Base-by-base conservation (phyloP, 2,797 vertebrate genomes). In the Caiman crocodilus region DNA sequence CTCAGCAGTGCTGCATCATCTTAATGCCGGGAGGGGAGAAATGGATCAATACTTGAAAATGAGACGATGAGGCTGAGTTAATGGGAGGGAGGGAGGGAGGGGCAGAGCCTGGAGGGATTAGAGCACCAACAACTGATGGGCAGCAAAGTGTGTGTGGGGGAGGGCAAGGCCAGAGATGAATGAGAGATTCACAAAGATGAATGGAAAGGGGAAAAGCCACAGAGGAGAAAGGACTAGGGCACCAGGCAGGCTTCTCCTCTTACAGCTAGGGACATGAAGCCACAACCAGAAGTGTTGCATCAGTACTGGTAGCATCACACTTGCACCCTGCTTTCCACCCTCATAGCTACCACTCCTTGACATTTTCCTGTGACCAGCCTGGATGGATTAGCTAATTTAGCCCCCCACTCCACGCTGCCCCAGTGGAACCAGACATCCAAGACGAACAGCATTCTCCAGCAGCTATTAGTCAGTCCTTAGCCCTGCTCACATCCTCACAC, bases 1-100 rank as follows among this genome's bases (percentile, higher is more conserved):
- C 84, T 1, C 35, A 94, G 42, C 84, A 7, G 56, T 55, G n/a
- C 4, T 0, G 57, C 82, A 64, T 3, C 91, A 10, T n/a, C 64
- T 21, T 83, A 23, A 58, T n/a, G 93, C 88, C 92, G 84, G 93
- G 93, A 91, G 85, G 82, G 84, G 82, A 2, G 26, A 96, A 67
- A 25, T 14, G 83, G 94, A 98, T 98, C 97, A 9, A 98, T 97
- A 97, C n/a, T 79, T 96, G 98, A 96, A 96, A 98, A 98, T 97
- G 97, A 98, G 97, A 97, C 97, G 88, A 23, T 82, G 71, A 61
- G 87, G 87, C 79, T 0, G 71, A 42, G 82, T 82, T 84, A 80
- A 98, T 60, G 97, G 97, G 97, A 94, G 95, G 3, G 91, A 84
- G 95, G 3, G 91, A 84, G 69, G 76, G 85, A 59, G 58, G 74